phyloP scores from a whole-genome alignment of 37 sponge, comb jelly and placozoan species.

The Agelas oroides region DNA sequence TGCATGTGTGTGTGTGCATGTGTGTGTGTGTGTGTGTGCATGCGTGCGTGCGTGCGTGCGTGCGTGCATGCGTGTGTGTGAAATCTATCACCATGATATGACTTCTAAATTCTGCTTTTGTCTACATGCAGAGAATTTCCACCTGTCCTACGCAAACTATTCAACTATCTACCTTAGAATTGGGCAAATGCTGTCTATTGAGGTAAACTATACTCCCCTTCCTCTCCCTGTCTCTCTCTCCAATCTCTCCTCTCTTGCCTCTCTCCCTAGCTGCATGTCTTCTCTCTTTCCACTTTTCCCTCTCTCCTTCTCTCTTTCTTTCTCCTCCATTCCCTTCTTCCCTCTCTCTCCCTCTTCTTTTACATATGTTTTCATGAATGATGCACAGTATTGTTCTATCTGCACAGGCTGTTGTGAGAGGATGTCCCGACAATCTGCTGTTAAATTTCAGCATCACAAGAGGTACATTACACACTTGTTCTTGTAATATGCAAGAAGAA shows the following conservation, averaged over 20 bases:
- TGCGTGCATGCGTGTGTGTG: too few species aligned
- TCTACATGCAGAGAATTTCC: not conserved
- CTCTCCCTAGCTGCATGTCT: not conserved
- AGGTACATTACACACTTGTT: too few species aligned
- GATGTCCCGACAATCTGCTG: too few species aligned
- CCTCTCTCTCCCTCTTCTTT: too few species aligned
- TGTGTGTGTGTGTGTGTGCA: too few species aligned
- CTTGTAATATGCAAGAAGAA: too few species aligned
- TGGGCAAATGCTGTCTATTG: not conserved
- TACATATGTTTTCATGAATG: too few species aligned
- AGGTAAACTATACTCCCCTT: slow-evolving; percentile 3
- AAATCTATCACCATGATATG: not conserved
- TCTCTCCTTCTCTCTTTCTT: not conserved
- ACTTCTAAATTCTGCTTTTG: not conserved
- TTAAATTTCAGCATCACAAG: too few species aligned
- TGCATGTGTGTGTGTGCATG: too few species aligned
- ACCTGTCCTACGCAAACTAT: not conserved
- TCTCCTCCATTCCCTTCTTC: not conserved
- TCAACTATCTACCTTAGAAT: slow-evolving; percentile 28
- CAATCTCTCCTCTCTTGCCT: not conserved
- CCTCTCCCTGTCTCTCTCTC: not conserved
- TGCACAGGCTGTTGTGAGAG: too few species aligned
- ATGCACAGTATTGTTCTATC: too few species aligned
- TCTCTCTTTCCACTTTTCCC: not conserved
- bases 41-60: too few species aligned